Evolutionary conservation across 2,797 vertebrate genomes (phyloP).

Genomic region (Aselliscus stoliczkanus): DNA sequence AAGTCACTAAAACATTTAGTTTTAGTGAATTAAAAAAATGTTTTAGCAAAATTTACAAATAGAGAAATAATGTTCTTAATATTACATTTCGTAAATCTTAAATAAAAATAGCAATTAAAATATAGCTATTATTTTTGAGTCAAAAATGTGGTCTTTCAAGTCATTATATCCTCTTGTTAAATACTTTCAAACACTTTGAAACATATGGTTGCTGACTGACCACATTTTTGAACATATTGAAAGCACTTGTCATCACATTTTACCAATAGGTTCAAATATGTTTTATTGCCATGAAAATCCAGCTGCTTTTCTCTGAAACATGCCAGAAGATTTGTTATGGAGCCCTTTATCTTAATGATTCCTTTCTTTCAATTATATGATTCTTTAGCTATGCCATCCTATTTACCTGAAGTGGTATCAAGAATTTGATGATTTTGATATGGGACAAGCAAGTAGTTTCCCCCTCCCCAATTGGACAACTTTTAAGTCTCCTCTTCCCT

Average conservation of each 20-base stretch:
- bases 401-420: neutral
- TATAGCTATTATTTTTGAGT: neutral
- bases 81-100: constrained; percentile 30
- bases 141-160: constrained; percentile 38
- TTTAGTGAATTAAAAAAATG: no score
- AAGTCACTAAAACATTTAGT: neutral
- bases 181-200: constrained; percentile 63
- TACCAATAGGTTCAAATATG: constrained; percentile 59
- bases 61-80: neutral
- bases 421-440: constrained; percentile 29
- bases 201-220: constrained; percentile 36
- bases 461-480: no score
- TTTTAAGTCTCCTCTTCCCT: no score
- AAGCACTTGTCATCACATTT: constrained; percentile 51
- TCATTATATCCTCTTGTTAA: constrained; percentile 56
- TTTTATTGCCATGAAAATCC: constrained; percentile 60
- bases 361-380: neutral
- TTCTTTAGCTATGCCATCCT: neutral
- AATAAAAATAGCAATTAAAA: neutral
- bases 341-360: constrained; percentile 34
- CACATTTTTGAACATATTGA: constrained; percentile 74
- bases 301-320: constrained; percentile 60
- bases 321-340: constrained; percentile 33
- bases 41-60: neutral
- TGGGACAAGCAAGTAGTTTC: no score